These are phyloP conservation scores for Python bivittatus DNA, from an alignment of 2,113 vertebrate genomes.

Conservation along the genomic window DNA sequence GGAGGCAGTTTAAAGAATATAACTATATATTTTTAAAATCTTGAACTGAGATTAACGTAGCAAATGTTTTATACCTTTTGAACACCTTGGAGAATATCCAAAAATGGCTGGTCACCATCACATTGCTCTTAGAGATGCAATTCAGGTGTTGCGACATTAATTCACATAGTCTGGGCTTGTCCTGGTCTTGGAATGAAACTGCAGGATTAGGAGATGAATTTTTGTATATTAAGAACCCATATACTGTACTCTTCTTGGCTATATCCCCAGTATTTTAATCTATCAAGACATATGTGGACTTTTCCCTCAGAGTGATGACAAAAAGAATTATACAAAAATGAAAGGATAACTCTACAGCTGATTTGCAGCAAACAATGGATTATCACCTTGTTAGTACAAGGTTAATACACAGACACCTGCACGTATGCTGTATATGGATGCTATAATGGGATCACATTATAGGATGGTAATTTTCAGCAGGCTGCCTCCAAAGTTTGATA, in stretches of 20 bases:
- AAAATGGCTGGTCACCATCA: too few relatives aligned
- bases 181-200: not conserved
- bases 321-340: not conserved
- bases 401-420: not conserved
- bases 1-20: not conserved
- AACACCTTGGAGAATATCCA: too few relatives aligned
- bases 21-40: not conserved
- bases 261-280: not conserved
- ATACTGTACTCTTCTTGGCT: not conserved
- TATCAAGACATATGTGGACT: not conserved
- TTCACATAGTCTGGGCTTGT: too few relatives aligned
- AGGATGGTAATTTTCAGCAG: too few relatives aligned
- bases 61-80: too few relatives aligned
- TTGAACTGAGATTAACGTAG: too few relatives aligned
- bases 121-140: too few relatives aligned
- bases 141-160: too few relatives aligned
- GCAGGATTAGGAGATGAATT: not conserved
- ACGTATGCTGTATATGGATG: too few relatives aligned
- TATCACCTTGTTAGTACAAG: not conserved
- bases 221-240: not conserved
- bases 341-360: rapidly evolving
- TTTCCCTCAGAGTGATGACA: not conserved
- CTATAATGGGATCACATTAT: too few relatives aligned
- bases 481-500: too few relatives aligned
- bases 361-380: not conserved